Base-by-base conservation (phyloP, 2,888 invertebrate species). In the Drosophila conformis region DNA sequence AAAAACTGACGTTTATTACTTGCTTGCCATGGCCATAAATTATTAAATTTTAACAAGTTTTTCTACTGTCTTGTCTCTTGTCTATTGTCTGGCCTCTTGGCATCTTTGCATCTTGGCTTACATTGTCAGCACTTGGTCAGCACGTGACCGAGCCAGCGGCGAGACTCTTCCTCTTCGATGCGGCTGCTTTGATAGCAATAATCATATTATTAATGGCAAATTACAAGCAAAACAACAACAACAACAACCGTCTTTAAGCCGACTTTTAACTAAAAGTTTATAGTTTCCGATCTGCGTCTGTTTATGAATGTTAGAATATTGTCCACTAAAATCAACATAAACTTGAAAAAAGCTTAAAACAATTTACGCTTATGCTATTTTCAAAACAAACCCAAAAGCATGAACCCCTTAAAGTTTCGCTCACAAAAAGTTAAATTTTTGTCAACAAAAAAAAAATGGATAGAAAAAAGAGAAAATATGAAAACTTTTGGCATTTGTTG, bases 41-140 rank as follows among this genome's bases (percentile, higher is more conserved):
- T 89, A 89, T 86, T 85, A 89, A 90, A 87, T 90, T 89, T 89
- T 86, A 89, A 83, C 87, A 89, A 89, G 90, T 89, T 89, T 89
- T 90, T 78, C 84, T 83, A 68, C 70, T 71, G 76, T 79, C 78
- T 71, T 69, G 56, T 61, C 59, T 69, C 29, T 64, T 21, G 38
- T 40, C 21, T 33, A 21, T 38, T 51, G 57, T 63, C 69, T 76
- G 71, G 72, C 61, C 35, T 56, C 62, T 57, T 67, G 51, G 62
- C 76, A 68, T 70, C 67, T 56, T 53, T 62, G 56, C 56, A 70
- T 72, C 72, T 72, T 69, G 70, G 76, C 70, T 79, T 81, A 77
- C 73, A 79, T 76, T 79, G 83, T 73, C 81, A 77, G 83, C 58
- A 51, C 67, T 68, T 72, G 76, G 69, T 68, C 65, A 69, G 72